Evolutionary conservation across 2,888 invertebrate genomes (phyloP), one percentile per base, ranked within the genome.

Genomic region (Aleiodes alternator): DNA sequence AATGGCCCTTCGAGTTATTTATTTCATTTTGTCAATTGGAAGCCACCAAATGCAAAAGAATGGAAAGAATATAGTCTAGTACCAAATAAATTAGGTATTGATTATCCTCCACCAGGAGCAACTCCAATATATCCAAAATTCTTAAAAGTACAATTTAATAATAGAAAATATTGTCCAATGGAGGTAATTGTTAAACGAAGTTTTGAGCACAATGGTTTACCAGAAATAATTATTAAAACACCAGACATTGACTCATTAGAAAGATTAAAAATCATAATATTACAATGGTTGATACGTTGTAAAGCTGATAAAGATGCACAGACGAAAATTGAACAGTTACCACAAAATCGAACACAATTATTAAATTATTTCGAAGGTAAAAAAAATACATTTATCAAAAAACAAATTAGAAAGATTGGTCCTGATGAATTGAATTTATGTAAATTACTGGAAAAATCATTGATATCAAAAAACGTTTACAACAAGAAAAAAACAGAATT

Each of bases 241-340:
- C 16, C 75, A 16, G 38, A 43, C 16, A 9, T 7, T 31, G 23
- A 31, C 16, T 8, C 11, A 4, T 31, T 75, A n/a, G 6, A 11
- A 0, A 55, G 23, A n/a, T 38, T 80, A 2, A 59, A 79, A n/a
- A 72, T 68, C 38, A 3, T 78, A 0, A 4, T 81, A 2, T n/a
- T 55, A 9, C 81, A 80, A 50, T 81, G 81, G 81, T n/a, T 81
- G 16, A 50, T 8, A 1, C 68, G 78, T n/a, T 6, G 29, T 7
- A 53, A 9, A 2, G 79, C 76, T 16, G 66, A 75, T 7, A 31
- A 66, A 29, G 5, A 53, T 57, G 50, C 11, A 14, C 9, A 14
- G 4, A 3, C 3, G 9, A 31, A n/a, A 1, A 4, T 53, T 31
- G 3, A 50, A 8, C 2, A 8, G 9, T n/a, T 55, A 31, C 6